Conservation (phyloP, 92 coral and sea anemone species). For the Virgularia gustaviana region DNA sequence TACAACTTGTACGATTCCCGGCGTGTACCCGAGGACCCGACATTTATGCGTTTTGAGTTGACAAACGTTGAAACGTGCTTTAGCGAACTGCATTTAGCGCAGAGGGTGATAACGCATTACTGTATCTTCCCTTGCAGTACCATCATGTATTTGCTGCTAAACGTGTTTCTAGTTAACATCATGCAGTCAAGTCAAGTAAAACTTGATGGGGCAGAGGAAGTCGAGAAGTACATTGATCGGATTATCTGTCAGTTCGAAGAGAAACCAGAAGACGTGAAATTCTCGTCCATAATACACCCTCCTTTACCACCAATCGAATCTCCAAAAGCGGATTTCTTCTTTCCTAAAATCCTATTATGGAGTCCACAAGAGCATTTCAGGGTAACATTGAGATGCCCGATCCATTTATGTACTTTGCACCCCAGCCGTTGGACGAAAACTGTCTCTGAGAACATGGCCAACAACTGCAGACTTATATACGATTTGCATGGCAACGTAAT, state of each 20-base stretch:
- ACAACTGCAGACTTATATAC: constrained; percentile 36
- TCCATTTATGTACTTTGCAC: constrained; percentile 12
- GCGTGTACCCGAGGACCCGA: too few relatives aligned
- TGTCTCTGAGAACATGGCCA: constrained; percentile 16
- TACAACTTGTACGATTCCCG: too few relatives aligned
- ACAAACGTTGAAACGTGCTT: too few relatives aligned
- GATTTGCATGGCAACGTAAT: too few relatives aligned
- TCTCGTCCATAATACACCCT: too few relatives aligned
- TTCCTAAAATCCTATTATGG: constrained; percentile 53
- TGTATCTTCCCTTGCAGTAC: too few relatives aligned
- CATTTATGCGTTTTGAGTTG: too few relatives aligned
- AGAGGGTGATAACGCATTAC: too few relatives aligned
- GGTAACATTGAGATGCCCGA: constrained; percentile 21
- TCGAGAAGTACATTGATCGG: background rate
- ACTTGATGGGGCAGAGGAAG: background rate
- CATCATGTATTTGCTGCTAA: too few relatives aligned
- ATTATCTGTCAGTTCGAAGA: background rate
- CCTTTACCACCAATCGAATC: background rate
- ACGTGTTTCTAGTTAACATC: too few relatives aligned
- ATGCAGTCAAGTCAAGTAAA: background rate
- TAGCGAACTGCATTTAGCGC: too few relatives aligned
- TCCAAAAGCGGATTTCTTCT: constrained; percentile 1
- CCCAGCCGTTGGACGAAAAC: constrained; percentile 32
- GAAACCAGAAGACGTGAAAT: too few relatives aligned
- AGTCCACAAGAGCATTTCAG: constrained; percentile 59